Evolutionary conservation across 2,888 invertebrate species (phyloP).

Genomic region (Polymixis flavicincta): DNA sequence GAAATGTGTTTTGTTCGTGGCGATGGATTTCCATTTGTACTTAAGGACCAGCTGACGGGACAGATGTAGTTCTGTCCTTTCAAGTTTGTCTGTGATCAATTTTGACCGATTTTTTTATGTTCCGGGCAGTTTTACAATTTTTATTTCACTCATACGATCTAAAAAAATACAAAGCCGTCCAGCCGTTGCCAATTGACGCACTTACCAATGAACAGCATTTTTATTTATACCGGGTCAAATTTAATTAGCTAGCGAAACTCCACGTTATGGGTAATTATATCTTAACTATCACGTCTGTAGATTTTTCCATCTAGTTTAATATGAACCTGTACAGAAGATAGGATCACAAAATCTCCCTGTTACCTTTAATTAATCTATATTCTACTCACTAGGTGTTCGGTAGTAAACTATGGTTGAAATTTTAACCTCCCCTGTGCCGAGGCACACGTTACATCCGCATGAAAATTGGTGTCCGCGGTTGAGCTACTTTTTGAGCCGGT

Average conservation of each 20-base stretch:
- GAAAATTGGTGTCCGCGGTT: conserved; percentile 7
- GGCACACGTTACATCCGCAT: conserved; percentile 12
- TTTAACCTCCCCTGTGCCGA: conserved; percentile 15
- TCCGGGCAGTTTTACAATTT: no score
- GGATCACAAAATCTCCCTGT: neutral
- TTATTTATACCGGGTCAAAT: no score
- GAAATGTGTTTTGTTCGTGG: neutral
- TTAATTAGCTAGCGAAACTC: no score
- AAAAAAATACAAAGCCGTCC: neutral
- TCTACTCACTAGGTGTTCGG: neutral
- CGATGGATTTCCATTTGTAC: neutral
- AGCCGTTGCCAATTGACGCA: neutral
- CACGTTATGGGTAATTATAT: no score
- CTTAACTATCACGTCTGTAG: no score
- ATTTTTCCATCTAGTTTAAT: no score
- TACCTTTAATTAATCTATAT: neutral
- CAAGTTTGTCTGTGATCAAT: neutral
- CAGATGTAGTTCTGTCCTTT: neutral
- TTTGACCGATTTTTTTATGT: neutral
- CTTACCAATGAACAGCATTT: neutral
- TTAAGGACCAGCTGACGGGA: neutral
- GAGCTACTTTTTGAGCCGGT: conserved; percentile 22
- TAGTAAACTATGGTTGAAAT: conserved; percentile 7
- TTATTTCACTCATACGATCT: no score
- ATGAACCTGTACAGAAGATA: no score